Percentiles rank a stretch among this genome's conserved stretches.
Conservation (phyloP, 2,113 vertebrate genomes). For the Equus przewalskii region DNA sequence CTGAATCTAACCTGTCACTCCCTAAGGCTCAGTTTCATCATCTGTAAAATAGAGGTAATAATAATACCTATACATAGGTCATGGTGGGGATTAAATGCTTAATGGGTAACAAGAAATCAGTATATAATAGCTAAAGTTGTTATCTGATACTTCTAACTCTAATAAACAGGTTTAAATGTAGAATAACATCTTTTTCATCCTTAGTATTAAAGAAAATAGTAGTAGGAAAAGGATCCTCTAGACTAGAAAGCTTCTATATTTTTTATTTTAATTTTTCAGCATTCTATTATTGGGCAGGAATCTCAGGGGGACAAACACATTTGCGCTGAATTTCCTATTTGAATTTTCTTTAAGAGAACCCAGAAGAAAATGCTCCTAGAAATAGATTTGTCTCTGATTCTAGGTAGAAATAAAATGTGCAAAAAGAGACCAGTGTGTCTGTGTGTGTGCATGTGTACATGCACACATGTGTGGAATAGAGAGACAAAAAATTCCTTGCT, state of each 20-base stretch:
- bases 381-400: not conserved
- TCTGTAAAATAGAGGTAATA: not conserved
- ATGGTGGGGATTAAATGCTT: not conserved
- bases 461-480: not conserved
- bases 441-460: fast-evolving
- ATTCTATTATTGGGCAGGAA: not conserved
- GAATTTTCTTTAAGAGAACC: not conserved
- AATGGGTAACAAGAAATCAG: not conserved
- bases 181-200: not conserved
- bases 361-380: not conserved
- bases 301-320: not conserved
- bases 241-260: not conserved
- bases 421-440: not conserved
- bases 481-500: not conserved
- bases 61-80: not conserved
- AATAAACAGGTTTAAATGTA: not conserved
- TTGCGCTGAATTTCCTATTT: not conserved
- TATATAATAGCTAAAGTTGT: not conserved
- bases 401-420: not conserved
- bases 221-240: not conserved
- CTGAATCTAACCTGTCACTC: not conserved
- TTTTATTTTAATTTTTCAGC: slow-evolving; percentile 41
- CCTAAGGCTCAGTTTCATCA: not conserved
- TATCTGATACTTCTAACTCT: not conserved
- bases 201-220: slow-evolving; percentile 7